Evolutionary conservation across 2,888 invertebrate species (phyloP), one percentile per base, ranked within the genome.

Genomic region (Tachystola acroxantha): DNA sequence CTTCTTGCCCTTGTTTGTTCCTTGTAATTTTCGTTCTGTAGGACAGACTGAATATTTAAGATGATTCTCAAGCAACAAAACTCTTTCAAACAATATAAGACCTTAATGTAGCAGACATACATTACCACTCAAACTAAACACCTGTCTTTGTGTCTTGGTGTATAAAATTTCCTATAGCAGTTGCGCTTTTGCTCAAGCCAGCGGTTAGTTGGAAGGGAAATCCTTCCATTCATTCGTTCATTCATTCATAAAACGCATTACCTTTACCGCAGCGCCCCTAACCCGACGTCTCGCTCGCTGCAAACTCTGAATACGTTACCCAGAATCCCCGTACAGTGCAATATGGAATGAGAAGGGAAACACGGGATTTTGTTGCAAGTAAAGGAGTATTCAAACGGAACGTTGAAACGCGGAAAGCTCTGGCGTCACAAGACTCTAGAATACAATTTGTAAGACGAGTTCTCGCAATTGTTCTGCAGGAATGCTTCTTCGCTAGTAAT

Each of bases 241-340:
- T 70, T 75, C 74, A 78, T 82, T 81, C 77, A 81, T 79, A 80
- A 78, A 82, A 82, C 61, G 77, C 71, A 79, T 82, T 80, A 80
- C 73, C 57, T 53, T 62, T 48, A 53, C 59, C 51, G 59, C 57
- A 11, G 59, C 52, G 55, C 45, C 57, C 55, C 64, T 66, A 67
- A 65, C 64, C 65, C 64, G 53, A 46, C 53, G 61, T 64, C 67
- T 67, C 64, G 62, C 16, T 16, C 53, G n/a, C 57, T 57, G 66
- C 57, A 57, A 68, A 69, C 64, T 57, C 62, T 54, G 74, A 73
- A 76, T 78, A 75, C 67, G 72, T 69, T 71, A 64, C 62, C 56
- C 59, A 53, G 60, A 62, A 75, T 72, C 66, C 64, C 56, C 51
- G 56, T 62, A 64, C 59, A 56, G 53, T 72, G 66, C 75, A 74